phyloP scores from a whole-genome alignment of 2,113 vertebrate genomes.

The Engraulis encrasicolus region DNA sequence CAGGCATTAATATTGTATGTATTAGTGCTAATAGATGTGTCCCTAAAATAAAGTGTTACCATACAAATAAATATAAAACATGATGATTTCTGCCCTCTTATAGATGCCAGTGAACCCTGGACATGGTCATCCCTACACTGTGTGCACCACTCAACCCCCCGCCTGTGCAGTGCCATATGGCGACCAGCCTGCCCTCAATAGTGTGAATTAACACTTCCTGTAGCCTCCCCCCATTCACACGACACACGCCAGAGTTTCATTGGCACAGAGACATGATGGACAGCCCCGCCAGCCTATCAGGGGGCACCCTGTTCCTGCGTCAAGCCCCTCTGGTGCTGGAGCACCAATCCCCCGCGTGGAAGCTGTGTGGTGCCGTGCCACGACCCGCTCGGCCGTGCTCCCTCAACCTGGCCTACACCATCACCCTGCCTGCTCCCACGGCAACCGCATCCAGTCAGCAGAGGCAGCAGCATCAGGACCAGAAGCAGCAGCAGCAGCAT shows the following conservation, averaged over 20 bases:
- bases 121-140: not conserved
- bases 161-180: not conserved
- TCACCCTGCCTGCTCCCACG: conserved; percentile 69
- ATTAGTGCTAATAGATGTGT: too few relatives aligned
- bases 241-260: not conserved
- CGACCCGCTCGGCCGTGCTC: conserved; percentile 80
- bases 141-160: not conserved
- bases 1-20: too few relatives aligned
- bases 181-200: not conserved
- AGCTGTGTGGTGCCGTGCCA: conserved; percentile 72
- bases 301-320: conserved; percentile 90
- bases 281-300: conserved; percentile 85
- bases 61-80: too few relatives aligned
- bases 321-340: conserved; percentile 90
- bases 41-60: too few relatives aligned
- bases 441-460: too few relatives aligned
- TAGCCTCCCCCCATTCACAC: not conserved
- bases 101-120: not conserved
- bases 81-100: not conserved
- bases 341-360: conserved; percentile 84
- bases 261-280: conserved; percentile 76
- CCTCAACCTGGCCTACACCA: conserved; percentile 74
- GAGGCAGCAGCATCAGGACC: conserved; percentile 69
- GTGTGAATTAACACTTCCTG: conserved; percentile 15
- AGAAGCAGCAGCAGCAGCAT: conserved; percentile 61